Evolutionary conservation across 2,888 invertebrate species (phyloP).

Genomic region (Harpagoxenus sublaevis): DNA sequence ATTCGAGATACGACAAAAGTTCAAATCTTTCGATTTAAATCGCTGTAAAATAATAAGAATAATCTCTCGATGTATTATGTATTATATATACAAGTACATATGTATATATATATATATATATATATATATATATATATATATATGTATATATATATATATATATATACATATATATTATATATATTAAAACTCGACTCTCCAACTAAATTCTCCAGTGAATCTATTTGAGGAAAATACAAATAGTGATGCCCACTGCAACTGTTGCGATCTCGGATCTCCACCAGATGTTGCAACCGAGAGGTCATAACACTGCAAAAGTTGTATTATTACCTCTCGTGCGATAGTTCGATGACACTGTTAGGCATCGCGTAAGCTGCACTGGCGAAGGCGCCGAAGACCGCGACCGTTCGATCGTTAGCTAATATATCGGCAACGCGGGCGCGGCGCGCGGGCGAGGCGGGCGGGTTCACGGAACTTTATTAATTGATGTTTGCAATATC

Average conservation of each 20-base stretch:
- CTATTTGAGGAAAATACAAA: background rate
- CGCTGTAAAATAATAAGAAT: background rate
- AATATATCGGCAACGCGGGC: conserved; percentile 3
- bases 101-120: no score
- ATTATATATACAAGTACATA: no score
- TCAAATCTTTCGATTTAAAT: background rate
- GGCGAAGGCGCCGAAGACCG: background rate
- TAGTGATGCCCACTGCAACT: background rate
- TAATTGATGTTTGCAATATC: conserved; percentile 57
- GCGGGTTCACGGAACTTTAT: conserved; percentile 76
- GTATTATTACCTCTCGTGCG: background rate
- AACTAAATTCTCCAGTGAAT: background rate
- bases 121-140: background rate
- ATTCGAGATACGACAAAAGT: background rate
- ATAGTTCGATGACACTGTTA: background rate
- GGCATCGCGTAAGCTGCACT: background rate
- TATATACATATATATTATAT: background rate
- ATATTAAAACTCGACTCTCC: no score
- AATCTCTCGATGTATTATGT: background rate
- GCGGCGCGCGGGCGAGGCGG: conserved; percentile 14
- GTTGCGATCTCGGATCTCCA: background rate
- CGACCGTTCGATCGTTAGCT: conserved; percentile 12
- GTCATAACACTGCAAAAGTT: background rate
- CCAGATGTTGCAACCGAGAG: background rate
- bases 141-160: no score